These are phyloP conservation scores for Thymelicus sylvestris DNA, from an alignment of 2,888 invertebrate genomes.

Conservation along the genomic window DNA sequence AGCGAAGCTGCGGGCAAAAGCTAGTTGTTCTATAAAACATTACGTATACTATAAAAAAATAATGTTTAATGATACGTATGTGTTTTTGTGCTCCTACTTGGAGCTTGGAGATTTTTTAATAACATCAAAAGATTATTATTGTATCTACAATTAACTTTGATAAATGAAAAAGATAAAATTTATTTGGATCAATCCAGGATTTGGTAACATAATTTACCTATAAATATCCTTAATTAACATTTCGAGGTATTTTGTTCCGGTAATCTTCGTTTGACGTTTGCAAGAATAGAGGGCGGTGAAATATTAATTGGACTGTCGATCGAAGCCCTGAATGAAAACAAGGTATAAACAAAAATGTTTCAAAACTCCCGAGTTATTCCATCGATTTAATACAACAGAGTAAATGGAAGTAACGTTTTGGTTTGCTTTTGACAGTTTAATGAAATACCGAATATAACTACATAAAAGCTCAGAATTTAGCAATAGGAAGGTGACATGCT, in stretches of 20 bases:
- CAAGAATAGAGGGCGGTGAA: slow-evolving; percentile 29
- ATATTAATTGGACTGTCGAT: slow-evolving; percentile 38
- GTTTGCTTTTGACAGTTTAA: slow-evolving; percentile 27
- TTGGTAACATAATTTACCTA: too few relatives aligned
- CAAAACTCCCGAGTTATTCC: slow-evolving; percentile 21
- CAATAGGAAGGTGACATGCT: not conserved
- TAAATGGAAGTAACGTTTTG: slow-evolving; percentile 17
- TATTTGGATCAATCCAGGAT: too few relatives aligned
- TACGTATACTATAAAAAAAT: too few relatives aligned
- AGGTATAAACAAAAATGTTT: slow-evolving; percentile 26
- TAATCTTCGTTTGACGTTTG: slow-evolving; percentile 29
- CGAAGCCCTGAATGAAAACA: slow-evolving; percentile 21
- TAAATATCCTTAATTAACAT: too few relatives aligned
- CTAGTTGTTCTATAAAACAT: too few relatives aligned
- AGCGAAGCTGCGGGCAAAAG: too few relatives aligned
- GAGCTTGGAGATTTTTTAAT: too few relatives aligned
- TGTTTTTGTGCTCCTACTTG: too few relatives aligned
- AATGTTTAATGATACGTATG: too few relatives aligned
- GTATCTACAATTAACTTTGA: too few relatives aligned
- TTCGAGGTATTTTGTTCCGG: slow-evolving; percentile 9
- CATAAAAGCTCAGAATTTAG: not conserved
- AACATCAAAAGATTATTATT: too few relatives aligned
- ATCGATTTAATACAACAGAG: slow-evolving; percentile 18
- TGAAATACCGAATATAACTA: not conserved
- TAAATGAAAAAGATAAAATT: too few relatives aligned